phyloP scores from a whole-genome alignment of 2,888 invertebrate genomes.

The Apodemia hepburni region DNA sequence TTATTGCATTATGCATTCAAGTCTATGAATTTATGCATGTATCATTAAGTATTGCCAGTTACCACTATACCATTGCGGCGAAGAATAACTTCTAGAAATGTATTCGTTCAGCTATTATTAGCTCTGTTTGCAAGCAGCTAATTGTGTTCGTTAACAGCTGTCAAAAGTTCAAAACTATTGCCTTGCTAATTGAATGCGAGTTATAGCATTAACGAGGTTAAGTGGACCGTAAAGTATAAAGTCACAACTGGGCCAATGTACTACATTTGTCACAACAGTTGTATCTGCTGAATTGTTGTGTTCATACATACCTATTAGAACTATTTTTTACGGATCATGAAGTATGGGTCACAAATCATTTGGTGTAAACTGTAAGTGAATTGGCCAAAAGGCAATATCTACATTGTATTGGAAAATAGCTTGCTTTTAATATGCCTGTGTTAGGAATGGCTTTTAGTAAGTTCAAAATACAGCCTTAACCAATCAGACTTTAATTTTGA shows the following conservation, averaged over 20 bases:
- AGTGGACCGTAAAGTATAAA: constrained; percentile 48
- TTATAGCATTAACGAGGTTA: constrained; percentile 63
- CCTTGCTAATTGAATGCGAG: constrained; percentile 64
- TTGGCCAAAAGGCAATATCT: no score
- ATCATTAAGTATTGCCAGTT: not conserved
- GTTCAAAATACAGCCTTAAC: no score
- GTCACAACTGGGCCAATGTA: constrained; percentile 22
- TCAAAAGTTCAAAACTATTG: constrained; percentile 63
- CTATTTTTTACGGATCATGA: no score
- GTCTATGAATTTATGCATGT: no score
- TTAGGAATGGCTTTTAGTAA: no score
- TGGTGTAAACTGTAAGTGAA: no score
- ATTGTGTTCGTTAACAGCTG: constrained; percentile 58
- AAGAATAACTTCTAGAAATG: constrained; percentile 2
- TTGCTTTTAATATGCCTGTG: not conserved
- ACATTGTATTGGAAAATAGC: no score
- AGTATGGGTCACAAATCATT: no score
- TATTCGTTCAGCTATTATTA: constrained; percentile 39
- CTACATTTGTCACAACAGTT: constrained; percentile 11
- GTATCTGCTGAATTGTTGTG: not conserved
- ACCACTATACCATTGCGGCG: not conserved
- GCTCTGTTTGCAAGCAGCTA: constrained; percentile 48
- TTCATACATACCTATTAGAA: no score
- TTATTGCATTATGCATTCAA: no score
- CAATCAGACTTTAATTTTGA: no score